Evolutionary conservation across 2,888 invertebrate species (phyloP).

Genomic region (Tubulanus polymorphus): DNA sequence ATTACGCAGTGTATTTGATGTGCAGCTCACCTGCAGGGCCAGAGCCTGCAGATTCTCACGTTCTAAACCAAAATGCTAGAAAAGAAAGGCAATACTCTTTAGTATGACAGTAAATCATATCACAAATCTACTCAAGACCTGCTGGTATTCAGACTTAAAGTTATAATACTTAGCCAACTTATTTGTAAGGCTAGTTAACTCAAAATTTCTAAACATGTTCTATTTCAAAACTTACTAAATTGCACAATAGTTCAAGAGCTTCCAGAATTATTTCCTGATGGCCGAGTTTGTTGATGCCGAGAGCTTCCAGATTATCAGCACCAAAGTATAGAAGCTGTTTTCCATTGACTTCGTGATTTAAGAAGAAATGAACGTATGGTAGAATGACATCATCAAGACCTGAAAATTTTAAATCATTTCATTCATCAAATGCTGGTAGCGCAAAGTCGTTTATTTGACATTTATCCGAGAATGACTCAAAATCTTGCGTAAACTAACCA

Average conservation of each 20-base stretch:
- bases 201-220: too few relatives aligned
- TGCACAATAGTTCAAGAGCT: slow-evolving; percentile 82
- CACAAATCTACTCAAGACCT: too few relatives aligned
- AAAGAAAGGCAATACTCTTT: slow-evolving; percentile 29
- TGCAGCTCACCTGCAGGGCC: slow-evolving; percentile 77
- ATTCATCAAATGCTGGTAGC: too few relatives aligned
- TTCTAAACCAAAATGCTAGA: slow-evolving; percentile 83
- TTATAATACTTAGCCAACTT: too few relatives aligned
- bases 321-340: slow-evolving; percentile 77
- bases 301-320: slow-evolving; percentile 80
- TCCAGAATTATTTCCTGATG: slow-evolving; percentile 91
- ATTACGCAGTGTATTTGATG: slow-evolving; percentile 72
- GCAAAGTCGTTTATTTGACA: neutral
- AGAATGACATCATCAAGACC: slow-evolving; percentile 76
- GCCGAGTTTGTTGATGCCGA: slow-evolving; percentile 81
- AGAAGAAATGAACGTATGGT: slow-evolving; percentile 75
- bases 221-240: slow-evolving; percentile 67
- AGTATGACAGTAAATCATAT: too few relatives aligned
- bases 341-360: slow-evolving; percentile 77
- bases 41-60: slow-evolving; percentile 88
- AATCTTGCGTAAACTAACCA: neutral
- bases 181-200: neutral
- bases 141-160: too few relatives aligned
- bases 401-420: too few relatives aligned
- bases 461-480: neutral